Evolutionary conservation across 1,140 invertebrate genomes (phyloP).

Genomic region (Brachionus asplanchnoidis): DNA sequence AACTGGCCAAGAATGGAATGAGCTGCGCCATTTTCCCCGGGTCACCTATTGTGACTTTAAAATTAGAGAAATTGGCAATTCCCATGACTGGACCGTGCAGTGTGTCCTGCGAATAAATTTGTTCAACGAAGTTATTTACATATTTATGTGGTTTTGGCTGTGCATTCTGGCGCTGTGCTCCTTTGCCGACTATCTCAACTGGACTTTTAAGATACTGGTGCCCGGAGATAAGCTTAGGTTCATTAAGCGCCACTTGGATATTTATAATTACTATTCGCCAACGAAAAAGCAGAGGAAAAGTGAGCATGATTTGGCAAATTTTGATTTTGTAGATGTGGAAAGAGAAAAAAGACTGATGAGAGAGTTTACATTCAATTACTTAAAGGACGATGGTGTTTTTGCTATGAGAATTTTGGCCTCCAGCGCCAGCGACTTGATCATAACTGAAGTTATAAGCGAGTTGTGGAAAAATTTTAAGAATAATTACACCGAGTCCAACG

Average conservation of each 20-base stretch:
- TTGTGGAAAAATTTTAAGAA: slow-evolving; percentile 38
- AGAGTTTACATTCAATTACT: slow-evolving; percentile 38
- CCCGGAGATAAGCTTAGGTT: slow-evolving; percentile 5
- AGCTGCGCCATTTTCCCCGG: slow-evolving; percentile 57
- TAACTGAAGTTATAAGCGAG: slow-evolving; percentile 39
- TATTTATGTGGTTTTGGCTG: slow-evolving; percentile 42
- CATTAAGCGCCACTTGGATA: slow-evolving; percentile 26
- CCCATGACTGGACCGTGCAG: slow-evolving; percentile 39
- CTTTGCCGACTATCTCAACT: slow-evolving; percentile 5
- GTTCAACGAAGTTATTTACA: slow-evolving; percentile 41
- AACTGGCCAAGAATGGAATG: slow-evolving; percentile 55
- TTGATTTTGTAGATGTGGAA: slow-evolving; percentile 22
- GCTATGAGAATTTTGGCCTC: slow-evolving; percentile 14
- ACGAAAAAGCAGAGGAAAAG: background rate
- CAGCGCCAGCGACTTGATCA: slow-evolving; percentile 27
- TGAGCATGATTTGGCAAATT: background rate
- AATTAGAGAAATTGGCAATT: slow-evolving; percentile 39
- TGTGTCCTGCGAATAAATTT: slow-evolving; percentile 40
- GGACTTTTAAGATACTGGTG: slow-evolving; percentile 26
- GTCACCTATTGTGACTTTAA: slow-evolving; percentile 56
- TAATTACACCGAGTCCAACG: background rate
- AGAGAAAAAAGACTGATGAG: background rate
- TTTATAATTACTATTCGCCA: background rate
- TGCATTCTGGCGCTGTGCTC: slow-evolving; percentile 27
- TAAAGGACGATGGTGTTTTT: slow-evolving; percentile 40